These are phyloP conservation scores for Mythimna lalbum DNA, from an alignment of 2,888 invertebrate genomes.

Conservation along the genomic window DNA sequence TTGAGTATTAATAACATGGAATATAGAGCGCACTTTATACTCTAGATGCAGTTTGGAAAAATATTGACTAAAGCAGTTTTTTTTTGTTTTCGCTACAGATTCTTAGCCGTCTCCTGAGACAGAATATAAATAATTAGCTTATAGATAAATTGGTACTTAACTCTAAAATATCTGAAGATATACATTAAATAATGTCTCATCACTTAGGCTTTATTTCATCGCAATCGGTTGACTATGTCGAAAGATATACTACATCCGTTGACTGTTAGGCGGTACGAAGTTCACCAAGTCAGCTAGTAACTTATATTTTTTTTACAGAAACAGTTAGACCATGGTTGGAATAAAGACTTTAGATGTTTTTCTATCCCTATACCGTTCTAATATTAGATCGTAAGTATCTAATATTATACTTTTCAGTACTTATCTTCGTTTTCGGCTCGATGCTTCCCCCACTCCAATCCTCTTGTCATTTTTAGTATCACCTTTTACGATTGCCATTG, in stretches of 20 bases:
- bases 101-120: not conserved
- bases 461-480: not conserved
- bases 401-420: not conserved
- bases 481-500: not conserved
- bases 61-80: not conserved
- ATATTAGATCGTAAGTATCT: not conserved
- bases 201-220: too few relatives aligned
- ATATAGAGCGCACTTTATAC: not conserved
- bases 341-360: too few relatives aligned
- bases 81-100: not conserved
- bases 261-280: too few relatives aligned
- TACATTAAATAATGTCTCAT: too few relatives aligned
- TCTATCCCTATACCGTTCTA: too few relatives aligned
- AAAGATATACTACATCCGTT: too few relatives aligned
- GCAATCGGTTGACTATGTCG: too few relatives aligned
- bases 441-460: not conserved
- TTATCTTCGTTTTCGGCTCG: not conserved
- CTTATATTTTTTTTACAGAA: too few relatives aligned
- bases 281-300: too few relatives aligned
- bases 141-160: not conserved
- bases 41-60: not conserved
- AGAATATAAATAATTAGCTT: not conserved
- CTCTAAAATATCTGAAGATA: too few relatives aligned
- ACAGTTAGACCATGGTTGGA: too few relatives aligned
- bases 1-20: conserved; percentile 6